A percentile compares a stretch with the other conserved stretches of the same genome.
Evolutionary conservation across 2,797 vertebrate genomes (phyloP).

Genomic region (Tiaroga cobitis): DNA sequence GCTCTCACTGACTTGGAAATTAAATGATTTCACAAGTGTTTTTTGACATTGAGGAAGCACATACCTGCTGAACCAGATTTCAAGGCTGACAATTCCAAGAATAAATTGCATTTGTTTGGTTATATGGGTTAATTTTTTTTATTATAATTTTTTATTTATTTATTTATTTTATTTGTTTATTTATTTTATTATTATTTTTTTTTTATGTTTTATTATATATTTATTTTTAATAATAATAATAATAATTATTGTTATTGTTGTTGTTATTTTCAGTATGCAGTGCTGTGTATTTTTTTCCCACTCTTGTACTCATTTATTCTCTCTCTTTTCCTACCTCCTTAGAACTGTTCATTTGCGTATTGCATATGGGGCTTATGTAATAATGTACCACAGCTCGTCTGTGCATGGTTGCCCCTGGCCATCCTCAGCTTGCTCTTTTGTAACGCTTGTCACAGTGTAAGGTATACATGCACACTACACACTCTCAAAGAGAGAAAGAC

Average conservation of each 20-base stretch:
- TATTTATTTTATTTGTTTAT: too few species aligned
- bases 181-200: too few species aligned
- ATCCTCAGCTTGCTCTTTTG: conserved; percentile 48
- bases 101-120: neutral
- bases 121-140: too few species aligned
- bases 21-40: conserved; percentile 20
- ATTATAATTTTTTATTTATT: too few species aligned
- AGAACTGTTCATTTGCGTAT: conserved; percentile 28
- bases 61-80: neutral
- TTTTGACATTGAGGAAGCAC: conserved; percentile 10
- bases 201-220: neutral
- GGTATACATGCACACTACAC: conserved; percentile 23
- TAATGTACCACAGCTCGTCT: conserved; percentile 28
- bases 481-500: conserved; percentile 12
- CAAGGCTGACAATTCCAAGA: neutral
- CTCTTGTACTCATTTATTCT: conserved; percentile 7
- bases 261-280: neutral
- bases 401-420: conserved; percentile 27
- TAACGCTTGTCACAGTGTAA: conserved; percentile 44
- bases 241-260: neutral
- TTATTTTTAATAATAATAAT: neutral
- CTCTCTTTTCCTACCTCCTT: neutral
- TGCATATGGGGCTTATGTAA: conserved; percentile 42
- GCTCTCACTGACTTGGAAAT: conserved; percentile 21
- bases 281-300: neutral